Evolutionary conservation across 2,888 invertebrate genomes (phyloP).

Genomic region (Tridacna gigas): DNA sequence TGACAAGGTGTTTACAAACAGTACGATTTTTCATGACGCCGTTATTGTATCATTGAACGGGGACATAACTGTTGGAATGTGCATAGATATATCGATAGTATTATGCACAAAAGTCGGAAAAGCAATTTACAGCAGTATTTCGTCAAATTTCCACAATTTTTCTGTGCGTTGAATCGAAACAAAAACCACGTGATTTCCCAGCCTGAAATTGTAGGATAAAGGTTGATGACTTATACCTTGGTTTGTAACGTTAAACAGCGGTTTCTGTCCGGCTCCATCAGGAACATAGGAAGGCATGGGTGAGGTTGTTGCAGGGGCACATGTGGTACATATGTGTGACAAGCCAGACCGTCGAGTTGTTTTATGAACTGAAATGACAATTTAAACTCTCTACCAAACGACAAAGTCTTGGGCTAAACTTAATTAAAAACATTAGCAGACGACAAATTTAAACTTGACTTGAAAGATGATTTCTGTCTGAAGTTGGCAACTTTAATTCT

Average conservation of each 20-base stretch:
- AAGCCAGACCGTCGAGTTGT: not conserved
- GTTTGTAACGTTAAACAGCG: constrained; percentile 22
- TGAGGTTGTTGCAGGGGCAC: constrained; percentile 34
- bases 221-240: not conserved
- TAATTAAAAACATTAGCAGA: no score
- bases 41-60: no score
- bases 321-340: constrained; percentile 33
- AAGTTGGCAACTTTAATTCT: no score
- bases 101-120: not conserved
- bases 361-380: constrained; percentile 3
- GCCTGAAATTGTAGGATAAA: not conserved
- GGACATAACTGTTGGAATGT: not conserved
- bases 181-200: not conserved
- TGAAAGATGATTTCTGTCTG: no score
- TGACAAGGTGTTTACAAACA: no score
- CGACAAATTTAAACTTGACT: no score
- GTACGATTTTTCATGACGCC: no score
- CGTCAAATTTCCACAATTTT: not conserved
- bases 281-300: constrained; percentile 50
- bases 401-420: no score
- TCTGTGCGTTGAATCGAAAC: not conserved
- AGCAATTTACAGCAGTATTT: not conserved
- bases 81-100: not conserved
- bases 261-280: constrained; percentile 42
- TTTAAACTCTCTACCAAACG: no score